Percentiles rank a stretch among this genome's conserved stretches.
Conservation (phyloP, 2,888 invertebrate genomes). For the Bimastos eiseni region DNA sequence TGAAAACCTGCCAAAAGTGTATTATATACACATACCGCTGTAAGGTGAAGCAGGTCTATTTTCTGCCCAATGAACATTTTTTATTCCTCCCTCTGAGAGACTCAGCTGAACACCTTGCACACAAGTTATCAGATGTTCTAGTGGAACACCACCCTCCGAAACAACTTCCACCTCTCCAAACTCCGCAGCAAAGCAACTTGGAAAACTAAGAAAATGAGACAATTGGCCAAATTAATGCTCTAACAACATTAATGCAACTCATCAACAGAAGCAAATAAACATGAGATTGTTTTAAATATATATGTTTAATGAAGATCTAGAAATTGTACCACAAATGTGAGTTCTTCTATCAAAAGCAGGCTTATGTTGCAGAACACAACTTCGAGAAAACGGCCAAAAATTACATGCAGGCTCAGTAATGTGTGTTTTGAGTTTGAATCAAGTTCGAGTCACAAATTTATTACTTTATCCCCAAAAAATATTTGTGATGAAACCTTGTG, state of each 20-base stretch:
- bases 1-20: background rate
- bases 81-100: constrained; percentile 65
- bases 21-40: constrained; percentile 43
- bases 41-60: constrained; percentile 50
- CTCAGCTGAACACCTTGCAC: constrained; percentile 73
- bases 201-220: constrained; percentile 45
- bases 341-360: too few relatives aligned
- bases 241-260: background rate
- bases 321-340: background rate
- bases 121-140: constrained; percentile 87
- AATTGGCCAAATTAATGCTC: too few relatives aligned
- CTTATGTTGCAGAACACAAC: too few relatives aligned
- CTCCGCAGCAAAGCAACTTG: constrained; percentile 78
- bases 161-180: constrained; percentile 68
- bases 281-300: background rate
- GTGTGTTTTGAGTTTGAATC: too few relatives aligned
- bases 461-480: too few relatives aligned
- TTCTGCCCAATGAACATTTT: constrained; percentile 66
- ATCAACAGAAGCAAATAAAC: background rate
- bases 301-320: background rate
- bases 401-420: too few relatives aligned
- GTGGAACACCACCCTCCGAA: constrained; percentile 72
- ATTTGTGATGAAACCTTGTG: too few relatives aligned
- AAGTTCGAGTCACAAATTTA: too few relatives aligned
- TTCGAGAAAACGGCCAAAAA: too few relatives aligned